phyloP scores from a whole-genome alignment of 2,797 vertebrate species.

The Hemibagrus guttatus region DNA sequence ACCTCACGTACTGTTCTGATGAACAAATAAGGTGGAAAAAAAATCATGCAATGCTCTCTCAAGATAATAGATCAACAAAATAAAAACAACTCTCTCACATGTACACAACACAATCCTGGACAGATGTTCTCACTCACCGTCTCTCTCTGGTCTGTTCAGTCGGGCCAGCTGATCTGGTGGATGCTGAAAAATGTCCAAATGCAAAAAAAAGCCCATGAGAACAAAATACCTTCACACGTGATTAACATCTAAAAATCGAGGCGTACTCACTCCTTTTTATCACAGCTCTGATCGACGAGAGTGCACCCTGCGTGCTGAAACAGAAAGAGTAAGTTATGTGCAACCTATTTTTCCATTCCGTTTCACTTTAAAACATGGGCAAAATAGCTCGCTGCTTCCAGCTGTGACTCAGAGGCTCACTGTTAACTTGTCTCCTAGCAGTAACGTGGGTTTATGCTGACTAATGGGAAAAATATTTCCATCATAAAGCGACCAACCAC shows the following conservation, averaged over 20 bases:
- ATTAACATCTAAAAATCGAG: neutral
- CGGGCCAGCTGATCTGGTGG: slow-evolving; percentile 77
- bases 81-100: neutral
- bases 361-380: neutral
- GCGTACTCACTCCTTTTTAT: slow-evolving; percentile 92
- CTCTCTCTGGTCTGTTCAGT: slow-evolving; percentile 81
- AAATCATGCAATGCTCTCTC: neutral
- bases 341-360: neutral
- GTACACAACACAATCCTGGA: neutral
- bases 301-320: slow-evolving; percentile 84
- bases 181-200: slow-evolving; percentile 61
- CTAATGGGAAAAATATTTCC: slow-evolving; percentile 14
- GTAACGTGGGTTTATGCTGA: neutral
- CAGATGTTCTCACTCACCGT: slow-evolving; percentile 73
- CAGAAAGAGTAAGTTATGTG: neutral
- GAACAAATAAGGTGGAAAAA: neutral
- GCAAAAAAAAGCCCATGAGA: slow-evolving; percentile 23
- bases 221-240: slow-evolving; percentile 2
- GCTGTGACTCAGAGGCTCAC: slow-evolving; percentile 31
- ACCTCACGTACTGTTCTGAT: neutral
- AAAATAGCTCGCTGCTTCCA: neutral
- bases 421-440: slow-evolving; percentile 27
- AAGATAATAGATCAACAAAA: neutral
- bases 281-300: slow-evolving; percentile 91
- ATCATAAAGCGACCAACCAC: slow-evolving; percentile 7